phyloP scores from a whole-genome alignment of 2,113 vertebrate species.

The Dunckerocampus dactyliophorus region DNA sequence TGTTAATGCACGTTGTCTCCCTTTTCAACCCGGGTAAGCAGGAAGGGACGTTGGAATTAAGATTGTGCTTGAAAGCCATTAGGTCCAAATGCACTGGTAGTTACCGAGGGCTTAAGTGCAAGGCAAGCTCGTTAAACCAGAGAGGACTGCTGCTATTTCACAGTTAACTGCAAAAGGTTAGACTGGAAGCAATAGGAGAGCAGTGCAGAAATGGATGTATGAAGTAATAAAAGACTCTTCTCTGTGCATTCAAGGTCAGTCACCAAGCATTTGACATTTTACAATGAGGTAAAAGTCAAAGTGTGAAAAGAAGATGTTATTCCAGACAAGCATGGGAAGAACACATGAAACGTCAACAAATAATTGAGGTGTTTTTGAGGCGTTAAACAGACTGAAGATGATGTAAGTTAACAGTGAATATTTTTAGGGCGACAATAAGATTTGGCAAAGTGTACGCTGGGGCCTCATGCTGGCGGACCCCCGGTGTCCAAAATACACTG shows the following conservation, averaged over 20 bases:
- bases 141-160: slow-evolving; percentile 12
- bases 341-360: slow-evolving; percentile 5
- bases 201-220: slow-evolving; percentile 1
- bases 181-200: not conserved
- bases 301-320: slow-evolving; percentile 14
- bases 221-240: slow-evolving; percentile 5
- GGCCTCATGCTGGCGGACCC: slow-evolving; percentile 13
- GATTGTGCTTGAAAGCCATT: slow-evolving; percentile 17
- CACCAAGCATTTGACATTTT: slow-evolving; percentile 42
- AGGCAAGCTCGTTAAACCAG: not conserved
- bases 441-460: slow-evolving; percentile 5
- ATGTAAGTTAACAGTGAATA: slow-evolving; percentile 19
- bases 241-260: slow-evolving; percentile 23
- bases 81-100: slow-evolving; percentile 13
- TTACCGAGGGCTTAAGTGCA: slow-evolving; percentile 13
- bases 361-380: not conserved
- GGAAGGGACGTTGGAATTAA: not conserved
- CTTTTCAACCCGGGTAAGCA: not conserved
- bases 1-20: not conserved
- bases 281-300: slow-evolving; percentile 23
- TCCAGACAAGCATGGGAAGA: not conserved
- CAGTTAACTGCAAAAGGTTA: slow-evolving; percentile 1
- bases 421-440: slow-evolving; percentile 22
- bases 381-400: slow-evolving; percentile 23
- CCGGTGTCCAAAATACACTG: slow-evolving; percentile 7